Evolutionary conservation across 2,888 invertebrate genomes (phyloP).

Genomic region (Anoncus sp.): DNA sequence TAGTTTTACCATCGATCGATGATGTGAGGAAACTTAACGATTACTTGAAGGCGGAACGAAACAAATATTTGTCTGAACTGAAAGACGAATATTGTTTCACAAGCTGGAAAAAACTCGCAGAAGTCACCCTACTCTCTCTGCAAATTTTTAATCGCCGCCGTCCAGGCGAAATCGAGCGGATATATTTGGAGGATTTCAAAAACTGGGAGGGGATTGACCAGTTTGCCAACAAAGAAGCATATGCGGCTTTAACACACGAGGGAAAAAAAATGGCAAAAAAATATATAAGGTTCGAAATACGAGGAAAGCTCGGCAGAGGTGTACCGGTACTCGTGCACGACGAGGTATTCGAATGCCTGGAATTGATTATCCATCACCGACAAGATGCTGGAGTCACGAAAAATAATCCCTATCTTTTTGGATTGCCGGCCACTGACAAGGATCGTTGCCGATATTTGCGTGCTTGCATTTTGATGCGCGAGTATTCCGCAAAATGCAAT

Average conservation of each 20-base stretch:
- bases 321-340: slow-evolving; percentile 59
- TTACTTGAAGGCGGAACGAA: slow-evolving; percentile 32
- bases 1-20: slow-evolving; percentile 45
- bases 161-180: slow-evolving; percentile 68
- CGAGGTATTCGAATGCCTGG: slow-evolving; percentile 49
- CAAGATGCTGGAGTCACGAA: slow-evolving; percentile 45
- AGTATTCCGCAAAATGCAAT: slow-evolving; percentile 67
- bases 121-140: slow-evolving; percentile 58
- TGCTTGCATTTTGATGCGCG: slow-evolving; percentile 67
- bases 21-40: slow-evolving; percentile 57
- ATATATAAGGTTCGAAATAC: slow-evolving; percentile 31
- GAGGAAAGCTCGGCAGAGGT: slow-evolving; percentile 57
- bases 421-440: slow-evolving; percentile 38
- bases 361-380: slow-evolving; percentile 16
- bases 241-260: slow-evolving; percentile 42
- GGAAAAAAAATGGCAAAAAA: slow-evolving; percentile 1
- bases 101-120: slow-evolving; percentile 60
- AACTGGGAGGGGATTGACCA: slow-evolving; percentile 61
- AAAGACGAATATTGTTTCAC: slow-evolving; percentile 33
- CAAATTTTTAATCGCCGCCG: slow-evolving; percentile 68
- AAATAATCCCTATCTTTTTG: slow-evolving; percentile 62
- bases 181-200: slow-evolving; percentile 63
- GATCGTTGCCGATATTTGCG: slow-evolving; percentile 59
- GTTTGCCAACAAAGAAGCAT: slow-evolving; percentile 56
- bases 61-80: slow-evolving; percentile 22